A percentile compares a stretch with the other conserved stretches of the same genome.
phyloP scores from a whole-genome alignment of 1,140 invertebrate species.

The Eumaeus atala region DNA sequence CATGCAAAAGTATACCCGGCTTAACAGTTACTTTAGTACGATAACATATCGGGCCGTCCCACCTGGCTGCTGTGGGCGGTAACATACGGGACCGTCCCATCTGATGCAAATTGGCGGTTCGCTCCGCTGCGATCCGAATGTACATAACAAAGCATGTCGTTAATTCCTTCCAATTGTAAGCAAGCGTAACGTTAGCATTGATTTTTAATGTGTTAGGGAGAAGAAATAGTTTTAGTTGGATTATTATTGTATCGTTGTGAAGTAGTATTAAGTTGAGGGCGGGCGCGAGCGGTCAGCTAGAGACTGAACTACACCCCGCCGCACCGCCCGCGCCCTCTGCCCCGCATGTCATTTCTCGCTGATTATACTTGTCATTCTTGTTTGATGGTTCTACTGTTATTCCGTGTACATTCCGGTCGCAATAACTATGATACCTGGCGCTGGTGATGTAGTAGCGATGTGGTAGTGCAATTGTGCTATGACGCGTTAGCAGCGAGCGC shows the following conservation, averaged over 20 bases:
- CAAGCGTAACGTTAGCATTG: constrained; percentile 46
- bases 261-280: constrained; percentile 52
- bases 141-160: constrained; percentile 58
- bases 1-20: no score
- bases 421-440: no score
- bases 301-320: constrained; percentile 70
- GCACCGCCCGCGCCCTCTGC: constrained; percentile 39
- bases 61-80: no score
- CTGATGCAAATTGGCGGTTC: no score
- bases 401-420: constrained; percentile 21
- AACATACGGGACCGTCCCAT: no score
- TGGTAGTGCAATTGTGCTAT: no score
- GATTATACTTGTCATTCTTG: constrained; percentile 52
- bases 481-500: no score
- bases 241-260: constrained; percentile 64
- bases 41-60: no score
- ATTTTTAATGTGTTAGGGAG: constrained; percentile 57
- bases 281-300: constrained; percentile 52
- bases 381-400: constrained; percentile 62
- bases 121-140: constrained; percentile 26
- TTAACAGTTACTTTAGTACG: no score
- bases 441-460: no score
- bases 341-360: constrained; percentile 46
- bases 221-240: constrained; percentile 68
- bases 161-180: constrained; percentile 62